These are phyloP conservation scores for Adelognathus sp. DNA, from an alignment of 2,888 invertebrate species.

Conservation along the genomic window DNA sequence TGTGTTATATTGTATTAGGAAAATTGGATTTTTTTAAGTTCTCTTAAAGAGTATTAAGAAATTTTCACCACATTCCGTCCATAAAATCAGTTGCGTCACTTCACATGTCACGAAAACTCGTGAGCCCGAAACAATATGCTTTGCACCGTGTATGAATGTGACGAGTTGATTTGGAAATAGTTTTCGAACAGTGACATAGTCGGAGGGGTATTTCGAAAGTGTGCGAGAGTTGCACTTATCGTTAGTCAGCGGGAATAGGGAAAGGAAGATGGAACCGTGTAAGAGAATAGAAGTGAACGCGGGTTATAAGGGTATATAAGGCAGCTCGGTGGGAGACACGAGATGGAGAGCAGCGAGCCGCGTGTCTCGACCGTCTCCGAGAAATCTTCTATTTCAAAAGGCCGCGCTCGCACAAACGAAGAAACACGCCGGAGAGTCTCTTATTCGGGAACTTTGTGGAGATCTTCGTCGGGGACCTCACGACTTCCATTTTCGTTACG, in stretches of 20 bases:
- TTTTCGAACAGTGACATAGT: neutral
- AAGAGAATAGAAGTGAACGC: constrained; percentile 21
- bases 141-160: neutral
- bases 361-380: constrained; percentile 23
- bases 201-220: constrained; percentile 10
- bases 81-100: neutral
- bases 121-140: neutral
- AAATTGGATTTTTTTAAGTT: no score
- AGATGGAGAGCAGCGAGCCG: neutral
- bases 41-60: no score
- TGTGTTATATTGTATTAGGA: no score
- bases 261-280: constrained; percentile 27
- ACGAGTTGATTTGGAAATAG: neutral
- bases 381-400: constrained; percentile 43
- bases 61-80: no score
- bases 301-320: neutral
- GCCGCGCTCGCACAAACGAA: constrained; percentile 6
- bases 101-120: neutral
- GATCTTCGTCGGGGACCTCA: constrained; percentile 9
- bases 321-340: neutral
- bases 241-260: constrained; percentile 12
- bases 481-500: constrained; percentile 8
- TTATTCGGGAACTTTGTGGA: constrained; percentile 24
- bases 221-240: neutral
- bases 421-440: constrained; percentile 27